These are phyloP conservation scores for Phyllotis vaccarum DNA, from an alignment of 2,797 vertebrate genomes.

Conservation along the genomic window DNA sequence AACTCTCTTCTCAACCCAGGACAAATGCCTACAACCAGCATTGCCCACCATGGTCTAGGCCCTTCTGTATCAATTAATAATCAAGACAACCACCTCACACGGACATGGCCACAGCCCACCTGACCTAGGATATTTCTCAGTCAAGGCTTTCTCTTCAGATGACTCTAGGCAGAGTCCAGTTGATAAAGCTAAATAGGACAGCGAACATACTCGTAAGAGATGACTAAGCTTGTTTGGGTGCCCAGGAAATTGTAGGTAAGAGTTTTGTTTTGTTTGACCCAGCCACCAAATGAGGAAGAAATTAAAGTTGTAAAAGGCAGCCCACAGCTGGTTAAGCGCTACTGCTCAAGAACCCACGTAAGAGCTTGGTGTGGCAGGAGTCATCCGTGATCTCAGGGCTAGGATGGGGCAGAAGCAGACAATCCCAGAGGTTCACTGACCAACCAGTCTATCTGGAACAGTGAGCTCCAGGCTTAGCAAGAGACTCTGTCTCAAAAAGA, in stretches of 20 bases:
- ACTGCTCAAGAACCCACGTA: neutral
- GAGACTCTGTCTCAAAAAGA: neutral
- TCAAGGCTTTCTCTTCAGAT: neutral
- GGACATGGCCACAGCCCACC: neutral
- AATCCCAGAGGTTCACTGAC: neutral
- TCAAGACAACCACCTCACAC: neutral
- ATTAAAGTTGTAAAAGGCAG: neutral
- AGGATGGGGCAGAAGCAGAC: neutral
- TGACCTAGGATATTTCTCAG: neutral
- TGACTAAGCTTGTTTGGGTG: neutral
- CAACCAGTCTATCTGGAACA: neutral
- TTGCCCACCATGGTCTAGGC: neutral
- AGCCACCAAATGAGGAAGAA: neutral
- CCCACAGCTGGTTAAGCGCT: neutral
- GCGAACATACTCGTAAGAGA: neutral
- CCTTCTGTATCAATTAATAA: neutral
- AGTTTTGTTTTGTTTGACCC: neutral
- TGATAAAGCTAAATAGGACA: neutral
- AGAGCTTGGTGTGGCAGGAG: neutral
- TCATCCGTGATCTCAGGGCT: neutral
- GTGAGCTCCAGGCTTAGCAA: too few species aligned
- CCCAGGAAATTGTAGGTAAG: neutral
- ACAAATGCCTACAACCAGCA: neutral
- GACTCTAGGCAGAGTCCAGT: neutral
- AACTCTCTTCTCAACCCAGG: neutral